Base-by-base conservation (phyloP, 2,113 vertebrate species). In the Archocentrus centrarchus region DNA sequence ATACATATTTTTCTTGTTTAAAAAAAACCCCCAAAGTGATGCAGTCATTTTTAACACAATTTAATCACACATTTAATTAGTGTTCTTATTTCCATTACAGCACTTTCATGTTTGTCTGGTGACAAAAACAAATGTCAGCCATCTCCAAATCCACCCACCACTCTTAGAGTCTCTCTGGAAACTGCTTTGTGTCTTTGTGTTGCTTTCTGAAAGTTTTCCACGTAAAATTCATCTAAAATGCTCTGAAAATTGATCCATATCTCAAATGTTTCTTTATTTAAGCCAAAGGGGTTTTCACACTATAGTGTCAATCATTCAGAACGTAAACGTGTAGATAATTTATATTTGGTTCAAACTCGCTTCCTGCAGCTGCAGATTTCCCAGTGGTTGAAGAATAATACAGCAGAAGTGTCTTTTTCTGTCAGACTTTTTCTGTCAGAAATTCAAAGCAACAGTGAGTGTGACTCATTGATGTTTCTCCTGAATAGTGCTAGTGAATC, bases 241-340 rank as follows among this genome's bases (percentile, higher is more conserved):
- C 66, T 53, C 30, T 0, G 24, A 50, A 70, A 70, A 44, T 70
- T 53, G 0, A 70, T 53, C 47, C 50, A 20, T 9, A 20, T 70
- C 8, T 70, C 30, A 70, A 70, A 61, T 61, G 39, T 20, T 41
- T 64, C 2, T 30, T 20, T 0, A 30, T 60, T 77, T 44, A 35
- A 32, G 37, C 27, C 6, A 35, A 70, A 70, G 41, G 5, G 22
- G 5, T 78, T 20, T 47, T 53, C 44, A 47, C 2, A 78, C 3
- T 59, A 32, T 27, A 20, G 14, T 39, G 58, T 50, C 76, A 50
- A 27, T 60, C 39, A 60, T n/a, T 77, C n/a, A 78, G 8, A 60
- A 50, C 50, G 41, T 6, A 50, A 32, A 50, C 1, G 6, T 53
- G 44, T 73, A 8, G 17, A 20, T 53, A 50, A 2, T 13, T 64